Percentiles rank a stretch among this genome's conserved stretches.
Conservation (phyloP, 2,113 vertebrate species). For the Scolopax mira region DNA sequence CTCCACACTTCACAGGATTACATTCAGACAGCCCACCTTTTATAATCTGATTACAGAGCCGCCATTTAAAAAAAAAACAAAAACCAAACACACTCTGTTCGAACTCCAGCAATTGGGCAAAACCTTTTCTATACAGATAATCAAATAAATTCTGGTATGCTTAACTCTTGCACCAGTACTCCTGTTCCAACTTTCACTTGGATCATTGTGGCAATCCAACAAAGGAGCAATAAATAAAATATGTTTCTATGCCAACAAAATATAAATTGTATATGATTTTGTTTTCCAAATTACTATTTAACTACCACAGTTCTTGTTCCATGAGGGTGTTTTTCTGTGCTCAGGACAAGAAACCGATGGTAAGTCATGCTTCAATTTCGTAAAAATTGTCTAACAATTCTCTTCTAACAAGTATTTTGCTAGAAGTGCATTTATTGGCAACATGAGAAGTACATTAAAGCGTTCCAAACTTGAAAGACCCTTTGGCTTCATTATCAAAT, state of each 20-base stretch:
- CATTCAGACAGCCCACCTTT: background rate
- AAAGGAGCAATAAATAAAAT: slow-evolving; percentile 59
- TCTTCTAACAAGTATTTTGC: slow-evolving; percentile 3
- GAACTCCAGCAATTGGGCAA: background rate
- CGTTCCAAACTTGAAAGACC: background rate
- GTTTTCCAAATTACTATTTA: background rate
- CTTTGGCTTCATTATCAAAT: background rate
- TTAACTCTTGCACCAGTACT: background rate
- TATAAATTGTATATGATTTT: background rate
- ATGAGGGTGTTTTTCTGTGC: background rate
- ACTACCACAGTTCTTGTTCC: background rate
- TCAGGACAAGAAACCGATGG: slow-evolving; percentile 47
- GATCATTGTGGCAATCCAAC: background rate
- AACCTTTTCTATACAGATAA: background rate
- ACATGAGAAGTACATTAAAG: background rate
- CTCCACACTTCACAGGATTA: background rate
- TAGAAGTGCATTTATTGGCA: slow-evolving; percentile 18
- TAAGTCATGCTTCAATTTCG: slow-evolving; percentile 37
- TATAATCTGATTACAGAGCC: background rate
- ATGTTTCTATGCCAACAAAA: background rate
- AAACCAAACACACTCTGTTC: background rate
- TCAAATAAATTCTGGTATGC: background rate
- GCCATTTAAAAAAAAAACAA: background rate
- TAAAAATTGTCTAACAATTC: slow-evolving; percentile 40
- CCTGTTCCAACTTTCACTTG: background rate